Conservation (phyloP, 2,888 invertebrate species). For the Leucophora obtusa region DNA sequence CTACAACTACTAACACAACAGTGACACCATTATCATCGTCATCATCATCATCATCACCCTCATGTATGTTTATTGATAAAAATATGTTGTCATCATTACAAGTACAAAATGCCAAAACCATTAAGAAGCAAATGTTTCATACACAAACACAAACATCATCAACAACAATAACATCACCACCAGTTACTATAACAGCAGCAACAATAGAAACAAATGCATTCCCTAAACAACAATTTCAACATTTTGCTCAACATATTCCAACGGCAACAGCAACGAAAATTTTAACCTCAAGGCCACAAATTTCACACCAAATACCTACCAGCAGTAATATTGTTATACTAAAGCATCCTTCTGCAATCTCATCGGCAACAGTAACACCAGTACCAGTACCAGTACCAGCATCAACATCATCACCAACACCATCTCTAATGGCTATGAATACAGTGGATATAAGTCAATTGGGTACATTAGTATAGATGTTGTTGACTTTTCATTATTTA, state of each 20-base stretch:
- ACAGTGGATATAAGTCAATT: constrained; percentile 66
- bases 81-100: constrained; percentile 66
- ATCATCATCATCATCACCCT: constrained; percentile 22
- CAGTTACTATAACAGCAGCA: not conserved
- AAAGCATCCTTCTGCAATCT: constrained; percentile 27
- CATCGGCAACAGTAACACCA: constrained; percentile 18
- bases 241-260: constrained; percentile 49
- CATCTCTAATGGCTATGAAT: constrained; percentile 62
- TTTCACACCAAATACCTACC: constrained; percentile 47
- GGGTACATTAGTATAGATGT: constrained; percentile 67
- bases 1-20: constrained; percentile 3
- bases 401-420: constrained; percentile 37
- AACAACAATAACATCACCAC: constrained; percentile 12
- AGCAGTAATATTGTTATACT: constrained; percentile 24
- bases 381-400: constrained; percentile 36
- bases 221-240: constrained; percentile 51
- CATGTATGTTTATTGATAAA: constrained; percentile 66
- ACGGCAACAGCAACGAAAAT: constrained; percentile 40
- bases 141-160: constrained; percentile 49
- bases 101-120: constrained; percentile 66
- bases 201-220: constrained; percentile 42
- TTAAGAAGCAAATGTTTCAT: constrained; percentile 71
- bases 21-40: constrained; percentile 9
- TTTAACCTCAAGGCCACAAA: constrained; percentile 55
- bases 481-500: not conserved